Evolutionary conservation across 2,888 invertebrate genomes (phyloP).

Genomic region (Tridacna gigas): DNA sequence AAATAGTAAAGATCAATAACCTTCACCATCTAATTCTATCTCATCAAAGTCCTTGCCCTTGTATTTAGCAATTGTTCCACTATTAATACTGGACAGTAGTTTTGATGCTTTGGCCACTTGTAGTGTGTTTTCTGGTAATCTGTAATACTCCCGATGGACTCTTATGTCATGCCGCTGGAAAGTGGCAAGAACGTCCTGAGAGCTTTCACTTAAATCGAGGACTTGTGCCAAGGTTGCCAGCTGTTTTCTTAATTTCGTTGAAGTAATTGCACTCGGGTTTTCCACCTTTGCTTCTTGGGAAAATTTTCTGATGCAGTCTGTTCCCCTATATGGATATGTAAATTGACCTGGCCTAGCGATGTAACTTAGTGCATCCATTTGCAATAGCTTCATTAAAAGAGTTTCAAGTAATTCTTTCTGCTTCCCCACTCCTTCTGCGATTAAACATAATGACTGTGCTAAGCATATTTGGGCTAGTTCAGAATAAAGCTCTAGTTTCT

Average conservation of each 20-base stretch:
- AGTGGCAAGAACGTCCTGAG: slow-evolving; percentile 54
- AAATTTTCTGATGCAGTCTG: slow-evolving; percentile 42
- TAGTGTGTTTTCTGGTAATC: slow-evolving; percentile 46
- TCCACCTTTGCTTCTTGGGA: slow-evolving; percentile 25
- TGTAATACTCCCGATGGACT: slow-evolving; percentile 50
- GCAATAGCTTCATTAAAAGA: slow-evolving; percentile 17
- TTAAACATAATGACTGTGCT: slow-evolving; percentile 57
- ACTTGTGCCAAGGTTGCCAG: slow-evolving; percentile 58
- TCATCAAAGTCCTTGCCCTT: slow-evolving; percentile 40
- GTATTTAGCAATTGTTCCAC: slow-evolving; percentile 42
- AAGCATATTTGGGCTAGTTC: slow-evolving; percentile 36
- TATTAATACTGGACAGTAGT: slow-evolving; percentile 41
- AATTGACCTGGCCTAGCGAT: slow-evolving; percentile 35
- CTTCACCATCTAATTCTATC: slow-evolving; percentile 36
- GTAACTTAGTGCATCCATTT: slow-evolving; percentile 13
- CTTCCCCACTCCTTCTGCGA: slow-evolving; percentile 88
- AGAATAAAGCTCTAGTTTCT: slow-evolving; percentile 8
- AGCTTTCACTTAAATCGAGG: slow-evolving; percentile 50
- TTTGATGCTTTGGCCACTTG: slow-evolving; percentile 54
- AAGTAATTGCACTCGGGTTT: slow-evolving; percentile 41
- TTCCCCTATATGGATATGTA: slow-evolving; percentile 43
- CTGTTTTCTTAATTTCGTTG: slow-evolving; percentile 58
- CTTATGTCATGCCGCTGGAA: slow-evolving; percentile 59
- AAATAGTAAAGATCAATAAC: too few species aligned
- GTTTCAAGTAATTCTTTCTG: slow-evolving; percentile 52